These are phyloP conservation scores for Lysandra coridon DNA, from an alignment of 2,888 invertebrate genomes.

Conservation along the genomic window DNA sequence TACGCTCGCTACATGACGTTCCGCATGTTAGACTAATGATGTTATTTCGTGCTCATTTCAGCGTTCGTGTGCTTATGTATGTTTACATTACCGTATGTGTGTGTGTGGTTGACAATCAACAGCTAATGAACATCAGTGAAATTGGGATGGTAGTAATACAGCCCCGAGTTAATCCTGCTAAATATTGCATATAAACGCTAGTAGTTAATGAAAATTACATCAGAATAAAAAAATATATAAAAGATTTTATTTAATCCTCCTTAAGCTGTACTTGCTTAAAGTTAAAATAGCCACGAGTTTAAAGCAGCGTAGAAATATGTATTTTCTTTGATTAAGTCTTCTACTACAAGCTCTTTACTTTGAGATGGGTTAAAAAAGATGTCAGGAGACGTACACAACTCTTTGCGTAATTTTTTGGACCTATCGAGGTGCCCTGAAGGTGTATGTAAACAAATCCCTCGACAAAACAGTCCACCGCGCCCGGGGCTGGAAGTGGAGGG, in stretches of 20 bases:
- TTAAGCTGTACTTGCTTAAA: neutral
- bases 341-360: no score
- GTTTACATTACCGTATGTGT: neutral
- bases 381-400: no score
- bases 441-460: neutral
- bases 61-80: neutral
- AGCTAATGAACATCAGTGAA: neutral
- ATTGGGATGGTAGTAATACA: neutral
- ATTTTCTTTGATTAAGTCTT: no score
- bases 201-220: neutral
- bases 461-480: neutral
- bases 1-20: slow-evolving; percentile 1
- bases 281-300: no score
- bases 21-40: slow-evolving; percentile 2
- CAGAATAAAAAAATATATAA: neutral
- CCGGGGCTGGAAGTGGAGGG: neutral
- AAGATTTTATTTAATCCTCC: neutral
- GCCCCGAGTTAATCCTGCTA: neutral
- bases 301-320: no score
- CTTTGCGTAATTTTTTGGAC: neutral
- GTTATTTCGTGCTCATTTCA: slow-evolving; percentile 1
- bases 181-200: neutral
- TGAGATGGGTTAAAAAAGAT: neutral
- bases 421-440: neutral
- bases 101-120: neutral